These are phyloP conservation scores for Trachops cirrhosus DNA, from an alignment of 2,797 vertebrate genomes.

Conservation along the genomic window DNA sequence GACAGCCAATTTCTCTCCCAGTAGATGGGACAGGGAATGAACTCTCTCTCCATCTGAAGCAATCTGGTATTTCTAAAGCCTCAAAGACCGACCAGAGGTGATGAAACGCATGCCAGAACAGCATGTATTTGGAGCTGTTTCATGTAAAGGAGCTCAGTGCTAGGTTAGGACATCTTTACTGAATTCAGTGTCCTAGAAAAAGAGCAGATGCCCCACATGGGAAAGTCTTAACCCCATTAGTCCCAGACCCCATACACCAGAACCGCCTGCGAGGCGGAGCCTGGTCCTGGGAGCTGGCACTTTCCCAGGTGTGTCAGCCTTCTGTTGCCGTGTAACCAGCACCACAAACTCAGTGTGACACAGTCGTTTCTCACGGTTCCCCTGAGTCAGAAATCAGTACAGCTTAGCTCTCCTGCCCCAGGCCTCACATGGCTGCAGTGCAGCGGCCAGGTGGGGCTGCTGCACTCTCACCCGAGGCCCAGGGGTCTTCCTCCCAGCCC, in stretches of 20 bases:
- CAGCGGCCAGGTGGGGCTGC: rapidly evolving
- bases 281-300: background rate
- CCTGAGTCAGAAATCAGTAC: background rate
- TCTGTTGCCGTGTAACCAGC: background rate
- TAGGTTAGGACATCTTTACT: background rate
- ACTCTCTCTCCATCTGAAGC: background rate
- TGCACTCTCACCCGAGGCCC: background rate
- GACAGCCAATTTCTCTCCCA: background rate
- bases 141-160: background rate
- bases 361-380: background rate
- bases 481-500: background rate
- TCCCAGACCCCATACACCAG: too few species aligned
- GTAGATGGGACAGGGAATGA: background rate
- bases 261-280: background rate
- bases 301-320: background rate
- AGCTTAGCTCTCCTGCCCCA: background rate
- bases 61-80: background rate
- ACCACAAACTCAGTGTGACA: background rate
- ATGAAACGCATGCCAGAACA: background rate
- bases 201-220: background rate
- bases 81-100: background rate
- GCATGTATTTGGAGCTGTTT: background rate
- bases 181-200: background rate
- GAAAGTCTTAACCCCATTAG: background rate
- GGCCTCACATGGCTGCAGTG: background rate